These are phyloP conservation scores for Varanus komodoensis DNA, from an alignment of 2,113 vertebrate species.

Conservation along the genomic window DNA sequence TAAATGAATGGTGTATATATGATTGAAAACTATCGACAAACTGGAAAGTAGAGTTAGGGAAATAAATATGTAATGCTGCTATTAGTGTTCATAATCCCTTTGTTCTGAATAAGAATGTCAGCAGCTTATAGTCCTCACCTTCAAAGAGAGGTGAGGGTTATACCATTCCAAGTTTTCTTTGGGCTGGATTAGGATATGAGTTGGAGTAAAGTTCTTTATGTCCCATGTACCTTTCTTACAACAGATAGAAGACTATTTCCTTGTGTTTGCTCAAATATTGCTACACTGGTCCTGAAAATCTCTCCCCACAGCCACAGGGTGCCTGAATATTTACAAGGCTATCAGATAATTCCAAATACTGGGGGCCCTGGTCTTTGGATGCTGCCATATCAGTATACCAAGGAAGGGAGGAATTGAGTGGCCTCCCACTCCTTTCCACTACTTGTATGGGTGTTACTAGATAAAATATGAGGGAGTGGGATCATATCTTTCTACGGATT, in stretches of 20 bases:
- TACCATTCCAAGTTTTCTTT: neutral
- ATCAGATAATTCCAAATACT: too few species aligned
- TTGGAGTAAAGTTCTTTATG: neutral
- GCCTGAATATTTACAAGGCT: neutral
- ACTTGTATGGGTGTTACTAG: too few species aligned
- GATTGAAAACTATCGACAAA: neutral
- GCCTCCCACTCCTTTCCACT: too few species aligned
- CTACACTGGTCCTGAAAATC: neutral
- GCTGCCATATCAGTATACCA: too few species aligned
- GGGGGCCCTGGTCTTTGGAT: too few species aligned
- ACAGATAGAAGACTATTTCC: neutral
- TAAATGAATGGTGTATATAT: neutral
- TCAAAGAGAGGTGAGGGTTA: neutral
- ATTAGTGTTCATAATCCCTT: neutral
- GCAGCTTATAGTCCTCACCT: neutral
- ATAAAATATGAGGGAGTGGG: too few species aligned
- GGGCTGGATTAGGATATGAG: neutral
- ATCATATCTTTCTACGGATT: too few species aligned
- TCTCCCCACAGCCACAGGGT: neutral
- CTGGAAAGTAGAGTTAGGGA: neutral
- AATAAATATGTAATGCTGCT: neutral
- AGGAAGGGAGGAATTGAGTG: too few species aligned
- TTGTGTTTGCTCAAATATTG: neutral
- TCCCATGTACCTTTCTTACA: neutral
- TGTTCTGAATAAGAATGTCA: neutral